These are phyloP conservation scores for Oncorhynchus mykiss DNA, from an alignment of 2,113 vertebrate genomes.

Conservation along the genomic window DNA sequence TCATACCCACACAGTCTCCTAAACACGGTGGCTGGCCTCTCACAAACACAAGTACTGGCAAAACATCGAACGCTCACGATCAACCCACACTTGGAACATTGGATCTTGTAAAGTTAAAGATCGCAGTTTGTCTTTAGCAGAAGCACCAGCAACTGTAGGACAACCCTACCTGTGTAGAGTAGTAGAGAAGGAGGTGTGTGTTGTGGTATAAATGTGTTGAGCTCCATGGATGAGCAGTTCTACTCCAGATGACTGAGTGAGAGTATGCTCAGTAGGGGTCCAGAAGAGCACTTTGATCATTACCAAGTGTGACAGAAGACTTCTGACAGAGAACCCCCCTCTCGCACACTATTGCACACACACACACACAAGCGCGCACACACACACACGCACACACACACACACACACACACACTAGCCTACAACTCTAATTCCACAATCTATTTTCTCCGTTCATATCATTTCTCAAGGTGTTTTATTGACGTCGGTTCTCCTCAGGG, in stretches of 20 bases:
- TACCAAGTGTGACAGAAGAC: conserved; percentile 73
- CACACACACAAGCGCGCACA: background rate
- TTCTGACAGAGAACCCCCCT: conserved; percentile 68
- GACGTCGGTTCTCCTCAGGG: background rate
- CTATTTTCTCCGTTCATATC: background rate
- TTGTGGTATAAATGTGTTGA: conserved; percentile 11
- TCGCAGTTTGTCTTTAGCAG: background rate
- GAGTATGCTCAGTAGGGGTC: conserved; percentile 70
- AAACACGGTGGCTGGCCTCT: too few relatives aligned
- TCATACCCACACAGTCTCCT: background rate
- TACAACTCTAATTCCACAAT: background rate
- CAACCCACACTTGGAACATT: too few relatives aligned
- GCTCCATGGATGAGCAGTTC: conserved; percentile 69
- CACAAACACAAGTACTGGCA: too few relatives aligned
- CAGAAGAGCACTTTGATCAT: conserved; percentile 76
- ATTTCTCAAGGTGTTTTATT: conserved; percentile 2
- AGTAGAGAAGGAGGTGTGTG: background rate
- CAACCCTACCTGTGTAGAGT: background rate
- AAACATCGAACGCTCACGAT: too few relatives aligned
- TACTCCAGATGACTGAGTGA: conserved; percentile 70
- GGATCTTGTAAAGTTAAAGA: background rate
- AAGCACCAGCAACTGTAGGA: background rate
- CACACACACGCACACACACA: background rate
- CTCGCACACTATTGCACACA: conserved; percentile 14
- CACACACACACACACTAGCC: background rate